Evolutionary conservation across 2,797 vertebrate species (phyloP).

Genomic region (Neosilurus hyrtlii): DNA sequence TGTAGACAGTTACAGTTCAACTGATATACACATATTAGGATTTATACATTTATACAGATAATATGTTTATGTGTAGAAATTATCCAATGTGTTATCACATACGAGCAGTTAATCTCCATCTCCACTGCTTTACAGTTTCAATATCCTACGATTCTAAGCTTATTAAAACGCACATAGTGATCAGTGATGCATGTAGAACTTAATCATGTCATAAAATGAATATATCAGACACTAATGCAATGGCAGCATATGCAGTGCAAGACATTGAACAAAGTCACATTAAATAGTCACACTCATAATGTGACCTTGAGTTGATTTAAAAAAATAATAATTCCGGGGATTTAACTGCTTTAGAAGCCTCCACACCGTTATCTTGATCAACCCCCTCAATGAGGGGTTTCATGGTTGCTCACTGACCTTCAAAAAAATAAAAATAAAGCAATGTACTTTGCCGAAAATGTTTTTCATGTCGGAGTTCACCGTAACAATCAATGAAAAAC

Average conservation of each 20-base stretch:
- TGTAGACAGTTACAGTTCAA: not conserved
- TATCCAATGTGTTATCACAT: not conserved
- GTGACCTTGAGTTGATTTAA: not conserved
- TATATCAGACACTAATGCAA: conserved; percentile 7
- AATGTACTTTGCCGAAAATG: not conserved
- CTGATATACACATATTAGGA: conserved; percentile 1
- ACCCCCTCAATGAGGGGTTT: not conserved
- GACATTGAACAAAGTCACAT: not conserved
- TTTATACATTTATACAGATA: not conserved
- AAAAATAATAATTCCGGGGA: not conserved
- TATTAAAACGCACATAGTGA: not conserved
- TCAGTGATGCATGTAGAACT: conserved; percentile 6
- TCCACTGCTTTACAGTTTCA: not conserved
- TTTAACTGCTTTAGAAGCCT: not conserved
- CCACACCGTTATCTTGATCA: not conserved
- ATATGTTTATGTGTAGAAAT: not conserved
- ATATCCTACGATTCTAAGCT: not conserved
- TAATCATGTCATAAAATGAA: not conserved
- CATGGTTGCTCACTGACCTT: not conserved
- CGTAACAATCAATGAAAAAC: not conserved
- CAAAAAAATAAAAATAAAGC: not conserved
- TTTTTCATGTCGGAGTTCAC: not conserved
- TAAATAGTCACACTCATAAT: not conserved
- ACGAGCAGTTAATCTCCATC: not conserved
- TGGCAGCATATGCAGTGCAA: not conserved